A percentile compares a stretch with the other conserved stretches of the same genome.
Conservation (phyloP, 2,797 vertebrate species). For the Lycodopsis pacificus region DNA sequence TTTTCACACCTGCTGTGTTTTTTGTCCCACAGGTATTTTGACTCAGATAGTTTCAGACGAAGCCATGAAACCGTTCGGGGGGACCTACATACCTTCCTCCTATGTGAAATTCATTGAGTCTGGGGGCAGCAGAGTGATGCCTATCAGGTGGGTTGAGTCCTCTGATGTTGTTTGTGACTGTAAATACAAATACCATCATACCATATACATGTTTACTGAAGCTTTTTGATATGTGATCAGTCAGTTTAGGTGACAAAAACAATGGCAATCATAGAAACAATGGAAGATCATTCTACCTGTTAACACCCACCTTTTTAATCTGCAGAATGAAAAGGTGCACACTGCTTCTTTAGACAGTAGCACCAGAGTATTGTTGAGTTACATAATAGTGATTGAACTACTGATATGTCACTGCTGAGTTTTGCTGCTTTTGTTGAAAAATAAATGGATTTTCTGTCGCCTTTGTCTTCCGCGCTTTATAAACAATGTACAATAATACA, state of each 20-base stretch:
- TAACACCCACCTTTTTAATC: not conserved
- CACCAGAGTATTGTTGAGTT: not conserved
- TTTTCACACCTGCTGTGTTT: constrained; percentile 12
- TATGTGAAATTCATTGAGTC: constrained; percentile 88
- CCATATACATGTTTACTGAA: not conserved
- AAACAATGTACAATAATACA: not conserved
- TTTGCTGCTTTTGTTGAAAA: not conserved
- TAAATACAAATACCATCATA: not conserved
- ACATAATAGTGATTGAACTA: not conserved
- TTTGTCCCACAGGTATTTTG: constrained; percentile 81
- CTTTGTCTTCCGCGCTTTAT: not conserved
- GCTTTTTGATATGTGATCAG: not conserved
- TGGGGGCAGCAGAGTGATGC: constrained; percentile 84
- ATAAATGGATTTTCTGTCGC: not conserved
- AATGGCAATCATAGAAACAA: not conserved
- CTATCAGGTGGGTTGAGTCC: constrained; percentile 78
- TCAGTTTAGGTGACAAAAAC: not conserved
- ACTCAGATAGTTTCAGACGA: constrained; percentile 81
- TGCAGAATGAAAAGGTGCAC: not conserved
- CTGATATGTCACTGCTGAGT: not conserved
- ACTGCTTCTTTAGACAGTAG: not conserved
- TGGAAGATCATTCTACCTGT: not conserved
- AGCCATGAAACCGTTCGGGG: constrained; percentile 78
- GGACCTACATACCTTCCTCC: constrained; percentile 83
- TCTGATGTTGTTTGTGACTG: not conserved